phyloP scores from a whole-genome alignment of 2,113 vertebrate genomes.

The Oreotragus oreotragus region DNA sequence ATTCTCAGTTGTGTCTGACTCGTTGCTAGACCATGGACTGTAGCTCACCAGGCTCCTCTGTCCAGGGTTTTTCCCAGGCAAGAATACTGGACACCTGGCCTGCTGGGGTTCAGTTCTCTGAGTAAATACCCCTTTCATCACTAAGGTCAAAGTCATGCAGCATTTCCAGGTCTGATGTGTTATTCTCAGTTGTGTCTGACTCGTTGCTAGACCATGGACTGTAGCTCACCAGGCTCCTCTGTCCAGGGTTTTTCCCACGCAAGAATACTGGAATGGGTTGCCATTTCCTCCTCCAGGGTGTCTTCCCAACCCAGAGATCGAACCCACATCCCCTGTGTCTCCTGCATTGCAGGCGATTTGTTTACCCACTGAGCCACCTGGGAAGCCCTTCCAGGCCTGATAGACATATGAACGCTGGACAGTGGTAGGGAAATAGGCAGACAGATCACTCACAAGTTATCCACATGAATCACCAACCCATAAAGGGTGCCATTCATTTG shows the following conservation, averaged over 20 bases:
- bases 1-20: not conserved
- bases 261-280: not conserved
- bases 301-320: not conserved
- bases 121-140: not conserved
- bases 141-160: not conserved
- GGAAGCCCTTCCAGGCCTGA: not conserved
- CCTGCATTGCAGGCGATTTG: not conserved
- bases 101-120: not conserved
- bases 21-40: not conserved
- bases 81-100: not conserved
- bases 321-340: not conserved
- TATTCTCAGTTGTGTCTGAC: not conserved
- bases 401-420: not conserved
- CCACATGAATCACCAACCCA: not conserved
- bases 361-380: not conserved
- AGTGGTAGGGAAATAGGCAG: not conserved
- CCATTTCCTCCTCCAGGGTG: not conserved
- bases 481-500: not conserved
- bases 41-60: not conserved
- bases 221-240: not conserved
- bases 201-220: not conserved
- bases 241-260: not conserved
- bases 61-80: not conserved
- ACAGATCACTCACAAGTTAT: not conserved
- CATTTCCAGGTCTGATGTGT: not conserved